phyloP scores from a whole-genome alignment of 2,888 invertebrate species.

The Rosalia funebris region DNA sequence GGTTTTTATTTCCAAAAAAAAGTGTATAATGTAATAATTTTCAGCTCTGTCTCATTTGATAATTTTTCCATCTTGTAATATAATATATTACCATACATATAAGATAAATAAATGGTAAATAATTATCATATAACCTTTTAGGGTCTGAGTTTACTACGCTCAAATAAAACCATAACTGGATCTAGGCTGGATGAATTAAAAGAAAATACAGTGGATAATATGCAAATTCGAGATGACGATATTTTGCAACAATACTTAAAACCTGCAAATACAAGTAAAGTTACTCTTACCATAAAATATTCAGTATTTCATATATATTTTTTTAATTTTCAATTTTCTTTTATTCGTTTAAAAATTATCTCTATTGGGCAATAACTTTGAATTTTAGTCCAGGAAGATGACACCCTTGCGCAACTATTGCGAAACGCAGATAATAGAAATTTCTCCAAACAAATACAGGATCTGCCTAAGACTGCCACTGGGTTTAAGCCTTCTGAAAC shows the following conservation, averaged over 20 bases:
- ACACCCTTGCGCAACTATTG: conserved; percentile 55
- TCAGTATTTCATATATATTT: too few species aligned
- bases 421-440: conserved; percentile 38
- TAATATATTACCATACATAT: too few species aligned
- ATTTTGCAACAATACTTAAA: conserved; percentile 55
- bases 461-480: conserved; percentile 9
- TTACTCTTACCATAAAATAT: too few species aligned
- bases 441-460: conserved; percentile 28
- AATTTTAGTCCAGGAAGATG: conserved; percentile 42
- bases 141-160: conserved; percentile 56
- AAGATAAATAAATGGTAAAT: background rate
- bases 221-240: conserved; percentile 46
- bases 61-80: too few species aligned
- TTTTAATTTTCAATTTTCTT: background rate
- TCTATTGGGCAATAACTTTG: too few species aligned
- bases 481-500: conserved; percentile 35
- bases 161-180: conserved; percentile 47
- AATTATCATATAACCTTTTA: conserved; percentile 37
- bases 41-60: too few species aligned
- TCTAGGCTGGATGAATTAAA: conserved; percentile 35
- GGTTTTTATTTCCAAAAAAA: too few species aligned
- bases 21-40: too few species aligned
- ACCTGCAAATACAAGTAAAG: conserved; percentile 34
- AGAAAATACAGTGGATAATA: conserved; percentile 14
- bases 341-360: too few species aligned